A percentile compares a stretch with the other conserved stretches of the same genome.
phyloP scores from a whole-genome alignment of 2,888 invertebrate genomes.

The Volucella inflata region DNA sequence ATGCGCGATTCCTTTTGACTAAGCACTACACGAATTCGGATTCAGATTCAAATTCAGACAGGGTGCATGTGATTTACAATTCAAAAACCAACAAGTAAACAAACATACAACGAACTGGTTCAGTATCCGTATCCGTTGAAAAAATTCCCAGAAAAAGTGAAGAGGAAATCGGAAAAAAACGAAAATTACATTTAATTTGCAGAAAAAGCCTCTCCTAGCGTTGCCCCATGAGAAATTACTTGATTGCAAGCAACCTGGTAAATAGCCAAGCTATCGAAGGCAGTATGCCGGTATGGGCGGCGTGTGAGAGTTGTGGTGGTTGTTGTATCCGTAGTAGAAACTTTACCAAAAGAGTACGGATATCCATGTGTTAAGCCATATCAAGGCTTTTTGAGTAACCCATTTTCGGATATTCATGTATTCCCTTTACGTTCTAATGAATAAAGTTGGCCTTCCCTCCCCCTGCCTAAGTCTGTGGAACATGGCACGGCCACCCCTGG shows the following conservation, averaged over 20 bases:
- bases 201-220: neutral
- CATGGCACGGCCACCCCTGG: constrained; percentile 11
- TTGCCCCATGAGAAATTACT: constrained; percentile 67
- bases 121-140: constrained; percentile 8
- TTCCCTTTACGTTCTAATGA: constrained; percentile 72
- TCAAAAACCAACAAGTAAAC: neutral
- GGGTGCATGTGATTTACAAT: constrained; percentile 3
- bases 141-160: neutral
- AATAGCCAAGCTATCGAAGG: constrained; percentile 49
- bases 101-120: neutral
- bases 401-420: constrained; percentile 69
- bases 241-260: constrained; percentile 66
- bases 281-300: neutral
- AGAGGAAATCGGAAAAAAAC: neutral
- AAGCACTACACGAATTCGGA: neutral
- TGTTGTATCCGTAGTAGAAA: no score
- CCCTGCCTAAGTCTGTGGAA: constrained; percentile 8
- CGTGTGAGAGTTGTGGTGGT: no score
- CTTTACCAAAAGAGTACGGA: no score
- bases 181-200: constrained; percentile 41
- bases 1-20: neutral
- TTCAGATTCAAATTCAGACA: no score
- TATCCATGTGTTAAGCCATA: constrained; percentile 14
- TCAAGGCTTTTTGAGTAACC: constrained; percentile 64
- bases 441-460: constrained; percentile 56